These are phyloP conservation scores for Rallus limicola DNA, from an alignment of 2,113 vertebrate genomes.

Conservation along the genomic window DNA sequence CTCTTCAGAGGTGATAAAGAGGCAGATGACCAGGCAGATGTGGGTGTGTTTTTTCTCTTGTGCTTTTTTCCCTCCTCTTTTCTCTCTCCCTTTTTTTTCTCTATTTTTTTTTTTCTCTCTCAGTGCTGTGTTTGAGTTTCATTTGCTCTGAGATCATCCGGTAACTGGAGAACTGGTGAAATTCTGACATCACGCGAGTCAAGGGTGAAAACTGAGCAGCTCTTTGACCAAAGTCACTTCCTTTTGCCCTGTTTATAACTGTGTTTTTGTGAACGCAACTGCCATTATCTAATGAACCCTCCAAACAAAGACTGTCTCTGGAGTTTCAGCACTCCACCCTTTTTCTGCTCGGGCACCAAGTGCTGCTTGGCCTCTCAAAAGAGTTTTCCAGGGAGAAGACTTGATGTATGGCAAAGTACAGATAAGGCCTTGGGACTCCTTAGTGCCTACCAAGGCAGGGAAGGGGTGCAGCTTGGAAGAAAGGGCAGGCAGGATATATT, in stretches of 20 bases:
- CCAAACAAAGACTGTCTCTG: conserved; percentile 29
- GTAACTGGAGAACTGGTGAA: conserved; percentile 31
- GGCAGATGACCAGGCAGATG: conserved; percentile 59
- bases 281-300: conserved; percentile 34
- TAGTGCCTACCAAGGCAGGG: neutral
- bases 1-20: conserved; percentile 39
- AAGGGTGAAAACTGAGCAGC: conserved; percentile 35
- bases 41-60: neutral
- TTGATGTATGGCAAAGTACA: neutral
- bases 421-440: neutral
- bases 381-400: neutral
- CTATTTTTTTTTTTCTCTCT: neutral
- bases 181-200: neutral
- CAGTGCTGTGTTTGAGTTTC: neutral
- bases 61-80: rapidly evolving
- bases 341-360: neutral
- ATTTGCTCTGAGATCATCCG: conserved; percentile 10
- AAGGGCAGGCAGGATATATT: neutral
- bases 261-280: neutral
- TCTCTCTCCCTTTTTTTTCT: neutral
- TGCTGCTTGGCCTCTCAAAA: neutral
- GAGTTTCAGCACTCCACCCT: conserved; percentile 58
- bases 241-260: conserved; percentile 46
- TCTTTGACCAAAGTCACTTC: conserved; percentile 57
- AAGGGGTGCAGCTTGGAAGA: neutral